Evolutionary conservation across 1,140 invertebrate species (phyloP), one percentile per base, ranked within the genome.

Genomic region (Cylas formicarius): DNA sequence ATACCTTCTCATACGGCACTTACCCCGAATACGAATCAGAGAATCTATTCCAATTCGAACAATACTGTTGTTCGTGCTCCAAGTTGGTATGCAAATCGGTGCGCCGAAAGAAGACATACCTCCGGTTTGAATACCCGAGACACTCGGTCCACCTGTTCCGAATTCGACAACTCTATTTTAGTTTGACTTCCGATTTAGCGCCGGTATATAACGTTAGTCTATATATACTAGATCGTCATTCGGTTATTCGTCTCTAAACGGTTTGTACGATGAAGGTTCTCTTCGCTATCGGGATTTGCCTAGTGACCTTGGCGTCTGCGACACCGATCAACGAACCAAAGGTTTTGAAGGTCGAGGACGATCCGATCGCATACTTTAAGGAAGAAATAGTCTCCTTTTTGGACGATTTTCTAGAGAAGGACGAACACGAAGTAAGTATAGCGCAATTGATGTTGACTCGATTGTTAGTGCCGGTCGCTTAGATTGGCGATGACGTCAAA

Each of bases 291-390:
- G 33, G 73, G 38, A 42, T 73, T 35, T 67, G 66, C 31, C 44
- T 76, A 36, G 66, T 73, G 38, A 72, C 73, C 27, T 57, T 75
- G 29, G 70, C 72, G 6, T 61, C 68, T 26, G 75, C 73, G 24
- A 74, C 77, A 48, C 78, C 78, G 10, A 34, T 40, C 16, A 77
- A 78, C 56, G 69, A 85, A 60, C 80, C 84, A 63, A 76, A 79
- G 55, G 70, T 69, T 16, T 77, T 82, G 52, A 87, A 82, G 60
- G 70, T 73, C 22, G 57, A 58, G 18, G 81, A 81, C 56, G 84
- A 88, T 60, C 80, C 82, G 5, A 74, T 86, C 27, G 76, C 82
- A 17, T 88, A 84, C 67, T 80, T 87, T 66, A 86, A 87, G 66
- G 84, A 78, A 67, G 84, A 84, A 58, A 77, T 84, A 32, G 77